Percentiles rank a stretch among this genome's conserved stretches.
These are phyloP conservation scores for Nothobranchius kuhntae DNA, from an alignment of 2,113 vertebrate species.

Conservation along the genomic window DNA sequence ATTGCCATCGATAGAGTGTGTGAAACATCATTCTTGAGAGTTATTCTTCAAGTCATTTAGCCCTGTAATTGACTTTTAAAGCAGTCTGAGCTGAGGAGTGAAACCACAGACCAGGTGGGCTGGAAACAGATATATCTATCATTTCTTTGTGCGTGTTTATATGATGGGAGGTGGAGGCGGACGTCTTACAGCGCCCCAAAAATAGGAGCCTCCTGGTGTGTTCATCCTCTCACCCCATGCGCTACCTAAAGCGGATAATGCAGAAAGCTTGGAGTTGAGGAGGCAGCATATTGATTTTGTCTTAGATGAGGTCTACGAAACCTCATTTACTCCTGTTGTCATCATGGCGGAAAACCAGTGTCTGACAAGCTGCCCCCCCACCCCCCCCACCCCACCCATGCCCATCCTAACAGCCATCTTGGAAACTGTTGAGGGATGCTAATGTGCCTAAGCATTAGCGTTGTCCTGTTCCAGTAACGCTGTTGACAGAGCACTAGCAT, in stretches of 20 bases:
- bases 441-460: slow-evolving; percentile 69
- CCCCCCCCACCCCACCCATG: slow-evolving; percentile 47
- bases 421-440: slow-evolving; percentile 72
- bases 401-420: slow-evolving; percentile 69
- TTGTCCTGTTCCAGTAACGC: slow-evolving; percentile 61
- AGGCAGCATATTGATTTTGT: slow-evolving; percentile 82
- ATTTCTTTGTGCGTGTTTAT: slow-evolving; percentile 63
- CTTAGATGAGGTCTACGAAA: slow-evolving; percentile 82
- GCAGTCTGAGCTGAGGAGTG: slow-evolving; percentile 74
- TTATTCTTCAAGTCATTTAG: slow-evolving; percentile 77
- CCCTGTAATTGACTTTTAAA: slow-evolving; percentile 80
- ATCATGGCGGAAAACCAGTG: slow-evolving; percentile 76
- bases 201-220: slow-evolving; percentile 53
- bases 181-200: slow-evolving; percentile 65
- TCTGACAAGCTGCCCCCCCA: slow-evolving; percentile 75
- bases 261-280: slow-evolving; percentile 72
- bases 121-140: slow-evolving; percentile 70
- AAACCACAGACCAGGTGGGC: slow-evolving; percentile 77
- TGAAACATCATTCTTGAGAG: slow-evolving; percentile 80
- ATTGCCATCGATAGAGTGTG: slow-evolving; percentile 81
- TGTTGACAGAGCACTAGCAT: slow-evolving; percentile 74
- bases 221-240: slow-evolving; percentile 22
- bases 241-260: slow-evolving; percentile 66
- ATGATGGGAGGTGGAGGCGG: slow-evolving; percentile 72
- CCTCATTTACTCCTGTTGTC: slow-evolving; percentile 81